phyloP scores from a whole-genome alignment of 2,888 invertebrate species.

The Leucozona laternaria region DNA sequence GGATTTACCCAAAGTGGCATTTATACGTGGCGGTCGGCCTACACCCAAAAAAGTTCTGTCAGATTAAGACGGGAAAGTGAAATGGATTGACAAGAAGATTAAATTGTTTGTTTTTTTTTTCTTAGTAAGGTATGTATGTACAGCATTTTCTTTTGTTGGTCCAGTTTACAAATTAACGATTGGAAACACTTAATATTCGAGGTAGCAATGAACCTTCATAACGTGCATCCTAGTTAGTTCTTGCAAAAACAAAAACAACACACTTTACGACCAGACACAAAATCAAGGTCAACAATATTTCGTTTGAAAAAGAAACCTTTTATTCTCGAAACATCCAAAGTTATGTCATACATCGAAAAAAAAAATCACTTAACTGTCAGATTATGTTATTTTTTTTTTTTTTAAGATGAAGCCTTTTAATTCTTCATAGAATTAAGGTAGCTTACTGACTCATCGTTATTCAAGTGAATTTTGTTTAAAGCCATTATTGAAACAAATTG shows the following conservation, averaged over 20 bases:
- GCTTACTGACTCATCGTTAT: conserved; percentile 24
- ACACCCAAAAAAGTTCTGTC: conserved; percentile 22
- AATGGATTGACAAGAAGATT: conserved; percentile 45
- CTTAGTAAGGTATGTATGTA: not conserved
- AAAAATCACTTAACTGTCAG: conserved; percentile 21
- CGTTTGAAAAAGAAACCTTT: not conserved
- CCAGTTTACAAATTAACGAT: not conserved
- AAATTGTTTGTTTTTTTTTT: not conserved
- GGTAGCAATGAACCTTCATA: not conserved
- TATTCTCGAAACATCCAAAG: not conserved
- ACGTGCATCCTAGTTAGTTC: no score
- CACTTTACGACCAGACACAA: not conserved
- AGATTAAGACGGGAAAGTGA: conserved; percentile 22
- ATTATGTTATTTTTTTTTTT: conserved; percentile 4
- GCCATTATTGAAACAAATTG: not conserved
- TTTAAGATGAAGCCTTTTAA: not conserved
- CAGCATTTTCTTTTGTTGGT: not conserved
- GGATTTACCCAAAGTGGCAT: not conserved
- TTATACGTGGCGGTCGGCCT: conserved; percentile 10
- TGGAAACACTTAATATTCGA: not conserved
- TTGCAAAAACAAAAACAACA: not conserved
- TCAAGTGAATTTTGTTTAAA: not conserved
- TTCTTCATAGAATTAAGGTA: conserved; percentile 3
- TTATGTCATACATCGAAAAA: not conserved
- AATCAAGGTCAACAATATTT: not conserved